Conservation (phyloP, 2,888 invertebrate species). For the Amblyjoppa proteus region DNA sequence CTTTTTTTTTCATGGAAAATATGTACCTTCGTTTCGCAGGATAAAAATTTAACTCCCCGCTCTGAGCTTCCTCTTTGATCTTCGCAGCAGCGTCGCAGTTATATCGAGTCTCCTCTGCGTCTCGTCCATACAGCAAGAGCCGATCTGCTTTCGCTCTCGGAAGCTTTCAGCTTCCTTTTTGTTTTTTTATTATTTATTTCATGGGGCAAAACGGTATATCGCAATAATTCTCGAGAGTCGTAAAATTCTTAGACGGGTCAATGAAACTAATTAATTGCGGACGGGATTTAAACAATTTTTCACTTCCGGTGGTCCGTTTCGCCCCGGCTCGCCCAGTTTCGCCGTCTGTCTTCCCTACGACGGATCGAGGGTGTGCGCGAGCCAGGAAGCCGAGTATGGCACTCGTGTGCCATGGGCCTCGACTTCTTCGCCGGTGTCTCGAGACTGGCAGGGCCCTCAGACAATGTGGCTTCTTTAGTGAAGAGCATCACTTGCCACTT, state of each 20-base stretch:
- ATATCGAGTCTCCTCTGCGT: not conserved
- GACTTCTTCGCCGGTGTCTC: slow-evolving; percentile 59
- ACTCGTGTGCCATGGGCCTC: slow-evolving; percentile 32
- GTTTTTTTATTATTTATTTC: not conserved
- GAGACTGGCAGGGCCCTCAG: slow-evolving; percentile 72
- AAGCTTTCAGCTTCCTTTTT: not conserved
- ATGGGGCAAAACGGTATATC: too few relatives aligned
- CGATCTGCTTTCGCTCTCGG: not conserved
- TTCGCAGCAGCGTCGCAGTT: not conserved
- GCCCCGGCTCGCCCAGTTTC: not conserved
- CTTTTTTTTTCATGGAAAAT: not conserved
- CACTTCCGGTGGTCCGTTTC: not conserved
- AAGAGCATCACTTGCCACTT: slow-evolving; percentile 81
- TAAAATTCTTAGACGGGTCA: too few relatives aligned
- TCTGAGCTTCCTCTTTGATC: not conserved
- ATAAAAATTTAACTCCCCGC: not conserved
- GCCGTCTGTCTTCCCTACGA: not conserved
- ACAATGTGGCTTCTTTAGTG: slow-evolving; percentile 73
- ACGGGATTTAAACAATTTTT: not conserved
- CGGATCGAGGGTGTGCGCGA: slow-evolving; percentile 22
- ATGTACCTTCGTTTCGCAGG: not conserved
- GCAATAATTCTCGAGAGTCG: too few relatives aligned
- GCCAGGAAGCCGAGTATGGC: slow-evolving; percentile 32
- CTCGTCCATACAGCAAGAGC: not conserved
- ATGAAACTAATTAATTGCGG: too few relatives aligned